These are phyloP conservation scores for Tetropium fuscum DNA, from an alignment of 2,888 invertebrate genomes.

Conservation along the genomic window DNA sequence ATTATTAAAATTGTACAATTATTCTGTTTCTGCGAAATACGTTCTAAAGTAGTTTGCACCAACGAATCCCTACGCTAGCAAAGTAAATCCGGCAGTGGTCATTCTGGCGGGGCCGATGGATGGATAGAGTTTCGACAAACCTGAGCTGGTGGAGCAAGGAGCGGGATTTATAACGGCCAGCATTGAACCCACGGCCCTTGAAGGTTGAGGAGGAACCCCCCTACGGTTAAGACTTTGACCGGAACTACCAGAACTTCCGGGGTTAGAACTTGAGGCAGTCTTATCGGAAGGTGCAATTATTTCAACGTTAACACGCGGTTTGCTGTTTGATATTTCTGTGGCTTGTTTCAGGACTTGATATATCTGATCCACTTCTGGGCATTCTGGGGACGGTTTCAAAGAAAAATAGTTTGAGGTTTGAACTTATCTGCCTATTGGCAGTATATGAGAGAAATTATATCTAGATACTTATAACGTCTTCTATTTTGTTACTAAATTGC, in stretches of 20 bases:
- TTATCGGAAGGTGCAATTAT: conserved; percentile 59
- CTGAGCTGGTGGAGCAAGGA: conserved; percentile 78
- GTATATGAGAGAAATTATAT: no score
- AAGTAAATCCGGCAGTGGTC: background rate
- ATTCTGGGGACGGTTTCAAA: conserved; percentile 30
- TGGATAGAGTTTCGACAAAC: conserved; percentile 66
- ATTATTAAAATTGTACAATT: background rate
- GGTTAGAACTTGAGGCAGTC: conserved; percentile 56
- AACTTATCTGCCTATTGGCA: no score
- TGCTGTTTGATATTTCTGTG: conserved; percentile 82
- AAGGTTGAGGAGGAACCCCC: conserved; percentile 62
- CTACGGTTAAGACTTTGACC: conserved; percentile 69
- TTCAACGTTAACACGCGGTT: conserved; percentile 59
- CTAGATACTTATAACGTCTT: no score
- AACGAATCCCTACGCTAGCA: background rate
- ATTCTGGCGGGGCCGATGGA: conserved; percentile 1
- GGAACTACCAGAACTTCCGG: conserved; percentile 66
- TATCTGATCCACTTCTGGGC: conserved; percentile 85
- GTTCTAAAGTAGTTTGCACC: conserved; percentile 6
- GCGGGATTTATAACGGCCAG: conserved; percentile 74
- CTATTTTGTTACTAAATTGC: no score
- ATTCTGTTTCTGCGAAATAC: background rate
- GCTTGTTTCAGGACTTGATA: conserved; percentile 96
- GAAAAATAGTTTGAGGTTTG: background rate
- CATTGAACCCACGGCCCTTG: conserved; percentile 67